A percentile compares a stretch with the other conserved stretches of the same genome.
Evolutionary conservation across 2,888 invertebrate genomes (phyloP).

Genomic region (Drosophila ezoana): DNA sequence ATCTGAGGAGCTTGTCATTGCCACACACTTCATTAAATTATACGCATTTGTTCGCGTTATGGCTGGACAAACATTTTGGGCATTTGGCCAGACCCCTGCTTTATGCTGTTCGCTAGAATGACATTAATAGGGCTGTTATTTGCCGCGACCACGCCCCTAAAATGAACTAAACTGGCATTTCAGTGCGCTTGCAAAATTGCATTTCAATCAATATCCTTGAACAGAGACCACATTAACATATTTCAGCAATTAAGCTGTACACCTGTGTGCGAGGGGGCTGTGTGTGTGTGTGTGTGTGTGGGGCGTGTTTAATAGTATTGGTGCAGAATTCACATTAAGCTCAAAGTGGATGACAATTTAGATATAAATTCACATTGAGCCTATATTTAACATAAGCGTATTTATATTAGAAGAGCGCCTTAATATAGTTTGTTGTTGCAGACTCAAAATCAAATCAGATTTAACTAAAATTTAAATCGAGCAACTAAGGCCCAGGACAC

Average conservation of each 20-base stretch:
- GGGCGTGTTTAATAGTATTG: slow-evolving; percentile 1
- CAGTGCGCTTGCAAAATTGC: slow-evolving; percentile 40
- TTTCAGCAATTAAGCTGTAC: slow-evolving; percentile 13
- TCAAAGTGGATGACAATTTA: background rate
- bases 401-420: too few species aligned
- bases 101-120: background rate
- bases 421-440: too few species aligned
- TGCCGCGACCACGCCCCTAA: slow-evolving; percentile 1
- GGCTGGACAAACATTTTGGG: background rate
- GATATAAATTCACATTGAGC: background rate
- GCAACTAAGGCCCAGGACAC: too few species aligned
- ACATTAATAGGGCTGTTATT: background rate
- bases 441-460: too few species aligned
- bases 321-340: background rate
- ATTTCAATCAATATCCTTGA: slow-evolving; percentile 59
- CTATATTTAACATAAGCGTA: background rate
- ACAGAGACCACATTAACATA: slow-evolving; percentile 28
- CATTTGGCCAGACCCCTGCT: background rate
- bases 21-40: slow-evolving; percentile 22
- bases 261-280: background rate
- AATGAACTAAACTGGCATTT: slow-evolving; percentile 43
- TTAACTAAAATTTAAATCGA: too few species aligned
- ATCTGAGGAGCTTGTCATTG: background rate
- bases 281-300: slow-evolving; percentile 3
- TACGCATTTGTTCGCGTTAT: slow-evolving; percentile 5